Conservation (phyloP, 2,113 vertebrate genomes). For the Piprites chloris region DNA sequence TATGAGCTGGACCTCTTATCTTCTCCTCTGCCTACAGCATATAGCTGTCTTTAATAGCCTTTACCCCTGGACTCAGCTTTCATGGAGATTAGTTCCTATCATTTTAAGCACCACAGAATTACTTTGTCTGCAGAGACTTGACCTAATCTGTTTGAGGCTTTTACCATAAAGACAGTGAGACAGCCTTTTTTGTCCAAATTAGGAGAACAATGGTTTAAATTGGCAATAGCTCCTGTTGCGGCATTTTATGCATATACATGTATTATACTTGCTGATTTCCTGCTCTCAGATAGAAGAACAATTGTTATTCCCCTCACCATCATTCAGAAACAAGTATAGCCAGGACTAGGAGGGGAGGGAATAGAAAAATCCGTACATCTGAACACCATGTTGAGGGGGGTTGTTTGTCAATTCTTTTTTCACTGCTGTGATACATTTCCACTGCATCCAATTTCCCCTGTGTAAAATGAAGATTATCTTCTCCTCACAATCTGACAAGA, state of each 20-base stretch:
- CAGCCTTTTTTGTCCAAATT: constrained; percentile 57
- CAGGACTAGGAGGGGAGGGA: not conserved
- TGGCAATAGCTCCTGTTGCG: constrained; percentile 51
- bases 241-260: constrained; percentile 15
- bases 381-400: not conserved
- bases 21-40: constrained; percentile 53
- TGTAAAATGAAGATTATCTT: constrained; percentile 54
- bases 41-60: constrained; percentile 63
- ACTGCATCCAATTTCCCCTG: constrained; percentile 20
- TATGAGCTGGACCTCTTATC: constrained; percentile 66
- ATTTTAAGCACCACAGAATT: constrained; percentile 67
- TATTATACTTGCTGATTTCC: constrained; percentile 48
- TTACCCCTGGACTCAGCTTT: constrained; percentile 50
- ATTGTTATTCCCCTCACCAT: not conserved
- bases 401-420: constrained; percentile 32
- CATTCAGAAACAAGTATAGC: not conserved
- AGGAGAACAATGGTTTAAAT: constrained; percentile 50
- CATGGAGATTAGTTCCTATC: constrained; percentile 68
- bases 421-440: not conserved
- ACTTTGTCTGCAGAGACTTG: constrained; percentile 68
- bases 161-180: constrained; percentile 38
- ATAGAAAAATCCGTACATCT: not conserved
- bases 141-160: constrained; percentile 68
- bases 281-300: not conserved
- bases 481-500: constrained; percentile 41